These are phyloP conservation scores for Baccha elongata DNA, from an alignment of 2,888 invertebrate genomes.

Conservation along the genomic window DNA sequence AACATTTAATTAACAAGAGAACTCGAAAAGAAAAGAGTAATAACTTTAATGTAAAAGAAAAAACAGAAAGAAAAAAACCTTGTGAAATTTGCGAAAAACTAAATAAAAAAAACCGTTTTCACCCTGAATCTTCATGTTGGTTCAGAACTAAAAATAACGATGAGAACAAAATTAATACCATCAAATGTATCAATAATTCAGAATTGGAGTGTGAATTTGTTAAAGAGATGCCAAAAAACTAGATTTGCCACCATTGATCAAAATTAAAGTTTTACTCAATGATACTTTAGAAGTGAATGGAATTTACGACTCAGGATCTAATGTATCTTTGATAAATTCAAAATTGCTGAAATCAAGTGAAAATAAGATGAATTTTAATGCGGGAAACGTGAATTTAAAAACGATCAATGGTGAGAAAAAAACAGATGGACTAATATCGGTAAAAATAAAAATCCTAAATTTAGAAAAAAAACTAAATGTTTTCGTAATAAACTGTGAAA, in stretches of 20 bases:
- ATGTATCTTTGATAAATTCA: conserved; percentile 33
- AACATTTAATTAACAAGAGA: conserved; percentile 75
- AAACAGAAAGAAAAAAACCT: conserved; percentile 42
- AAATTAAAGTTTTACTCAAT: conserved; percentile 39
- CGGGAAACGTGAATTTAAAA: conserved; percentile 32
- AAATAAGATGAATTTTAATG: conserved; percentile 14
- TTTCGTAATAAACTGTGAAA: conserved; percentile 52
- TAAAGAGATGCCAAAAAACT: background rate
- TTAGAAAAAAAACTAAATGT: conserved; percentile 55
- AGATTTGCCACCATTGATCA: conserved; percentile 33
- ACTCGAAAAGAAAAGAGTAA: conserved; percentile 43
- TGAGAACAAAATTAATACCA: conserved; percentile 7
- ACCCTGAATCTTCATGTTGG: conserved; percentile 38
- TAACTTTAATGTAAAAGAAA: conserved; percentile 9
- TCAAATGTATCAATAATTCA: conserved; percentile 40
- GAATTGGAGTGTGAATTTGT: conserved; percentile 30
- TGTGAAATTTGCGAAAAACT: conserved; percentile 64
- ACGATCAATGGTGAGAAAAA: conserved; percentile 69
- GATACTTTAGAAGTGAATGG: conserved; percentile 24
- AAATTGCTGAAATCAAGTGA: conserved; percentile 29
- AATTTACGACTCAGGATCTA: conserved; percentile 41
- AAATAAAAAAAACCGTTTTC: too few species aligned
- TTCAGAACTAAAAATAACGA: conserved; percentile 35
- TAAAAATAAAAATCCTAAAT: conserved; percentile 64
- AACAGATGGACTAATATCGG: conserved; percentile 48